phyloP scores from a whole-genome alignment of 2,113 vertebrate species.

The Daphoenositta chrysoptera region DNA sequence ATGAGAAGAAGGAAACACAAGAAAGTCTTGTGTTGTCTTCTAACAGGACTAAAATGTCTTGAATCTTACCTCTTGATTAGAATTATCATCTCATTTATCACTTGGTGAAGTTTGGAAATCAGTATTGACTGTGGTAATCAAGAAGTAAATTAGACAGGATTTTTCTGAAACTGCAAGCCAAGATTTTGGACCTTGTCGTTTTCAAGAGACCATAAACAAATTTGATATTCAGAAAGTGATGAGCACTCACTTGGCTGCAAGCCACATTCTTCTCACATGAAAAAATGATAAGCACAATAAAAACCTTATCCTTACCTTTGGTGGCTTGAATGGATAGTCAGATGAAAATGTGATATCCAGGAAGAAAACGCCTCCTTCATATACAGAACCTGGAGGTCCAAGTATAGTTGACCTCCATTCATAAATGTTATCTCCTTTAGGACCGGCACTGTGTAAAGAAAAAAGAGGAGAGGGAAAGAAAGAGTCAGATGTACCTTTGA shows the following conservation, averaged over 20 bases:
- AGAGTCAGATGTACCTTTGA: background rate
- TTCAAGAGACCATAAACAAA: background rate
- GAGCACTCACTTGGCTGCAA: background rate
- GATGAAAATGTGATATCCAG: conserved; percentile 97
- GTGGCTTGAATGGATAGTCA: conserved; percentile 97
- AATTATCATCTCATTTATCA: background rate
- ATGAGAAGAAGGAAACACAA: background rate
- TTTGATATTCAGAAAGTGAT: background rate
- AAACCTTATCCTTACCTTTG: conserved; percentile 84
- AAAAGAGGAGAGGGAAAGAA: background rate
- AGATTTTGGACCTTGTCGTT: background rate
- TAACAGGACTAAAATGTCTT: background rate
- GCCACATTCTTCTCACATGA: background rate
- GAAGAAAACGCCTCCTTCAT: conserved; percentile 96
- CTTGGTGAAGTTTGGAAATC: background rate
- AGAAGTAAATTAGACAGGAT: background rate
- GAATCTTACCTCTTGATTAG: background rate
- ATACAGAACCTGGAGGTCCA: conserved; percentile 94
- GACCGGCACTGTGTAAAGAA: conserved; percentile 81
- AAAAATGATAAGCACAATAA: background rate
- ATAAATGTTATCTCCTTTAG: conserved; percentile 98
- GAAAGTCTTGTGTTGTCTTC: background rate
- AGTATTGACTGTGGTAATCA: background rate
- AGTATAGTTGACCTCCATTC: conserved; percentile 98
- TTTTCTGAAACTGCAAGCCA: background rate